Evolutionary conservation across 2,797 vertebrate genomes (phyloP).

Genomic region (Gadopsis marmoratus): DNA sequence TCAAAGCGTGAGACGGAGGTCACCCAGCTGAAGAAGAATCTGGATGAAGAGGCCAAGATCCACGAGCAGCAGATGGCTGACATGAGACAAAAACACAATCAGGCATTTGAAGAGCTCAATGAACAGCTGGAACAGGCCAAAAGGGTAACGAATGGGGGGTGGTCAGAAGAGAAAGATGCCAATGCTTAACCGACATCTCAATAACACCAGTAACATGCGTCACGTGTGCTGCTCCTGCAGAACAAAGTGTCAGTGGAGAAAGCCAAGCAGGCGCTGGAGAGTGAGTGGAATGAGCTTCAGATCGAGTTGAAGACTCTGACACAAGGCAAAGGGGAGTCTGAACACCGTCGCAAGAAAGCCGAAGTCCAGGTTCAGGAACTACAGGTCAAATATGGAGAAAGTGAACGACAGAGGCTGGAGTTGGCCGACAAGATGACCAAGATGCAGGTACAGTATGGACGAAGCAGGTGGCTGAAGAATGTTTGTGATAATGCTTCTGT

Average conservation of each 20-base stretch:
- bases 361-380: conserved; percentile 94
- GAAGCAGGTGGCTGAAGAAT: background rate
- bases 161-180: background rate
- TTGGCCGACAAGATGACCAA: conserved; percentile 88
- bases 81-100: conserved; percentile 94
- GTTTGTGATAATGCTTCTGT: background rate
- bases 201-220: background rate
- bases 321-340: conserved; percentile 92
- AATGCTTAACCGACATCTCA: background rate
- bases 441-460: conserved; percentile 87
- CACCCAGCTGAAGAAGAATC: conserved; percentile 90
- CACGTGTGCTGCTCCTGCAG: conserved; percentile 76
- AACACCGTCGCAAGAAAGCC: conserved; percentile 95
- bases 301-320: conserved; percentile 92
- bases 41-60: conserved; percentile 92
- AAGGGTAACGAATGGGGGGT: conserved; percentile 80
- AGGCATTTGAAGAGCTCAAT: conserved; percentile 94
- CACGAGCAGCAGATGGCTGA: conserved; percentile 94
- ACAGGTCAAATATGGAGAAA: conserved; percentile 90
- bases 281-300: conserved; percentile 91
- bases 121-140: conserved; percentile 97
- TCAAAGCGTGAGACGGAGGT: conserved; percentile 96
- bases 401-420: conserved; percentile 89
- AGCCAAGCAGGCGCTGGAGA: conserved; percentile 92
- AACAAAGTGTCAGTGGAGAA: conserved; percentile 95